Conservation (phyloP, 2,113 vertebrate genomes). For the Tricholaema leucomelas region DNA sequence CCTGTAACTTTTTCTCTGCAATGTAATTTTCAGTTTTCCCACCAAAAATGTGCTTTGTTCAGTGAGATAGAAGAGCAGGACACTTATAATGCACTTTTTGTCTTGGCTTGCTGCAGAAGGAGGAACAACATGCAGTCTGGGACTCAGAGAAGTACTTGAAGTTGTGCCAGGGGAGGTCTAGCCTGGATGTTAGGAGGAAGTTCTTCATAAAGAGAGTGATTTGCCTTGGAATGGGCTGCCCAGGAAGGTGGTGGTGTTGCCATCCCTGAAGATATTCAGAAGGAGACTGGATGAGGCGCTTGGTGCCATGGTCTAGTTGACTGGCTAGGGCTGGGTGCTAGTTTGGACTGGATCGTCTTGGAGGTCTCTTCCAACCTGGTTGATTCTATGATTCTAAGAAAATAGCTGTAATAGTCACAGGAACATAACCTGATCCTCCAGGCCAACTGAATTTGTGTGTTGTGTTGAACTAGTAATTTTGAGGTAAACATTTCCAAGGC, state of each 20-base stretch:
- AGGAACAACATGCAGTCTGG: background rate
- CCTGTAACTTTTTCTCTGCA: background rate
- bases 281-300: too few species aligned
- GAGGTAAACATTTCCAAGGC: background rate
- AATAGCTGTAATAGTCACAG: background rate
- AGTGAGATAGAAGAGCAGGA: background rate
- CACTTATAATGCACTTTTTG: background rate
- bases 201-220: too few species aligned
- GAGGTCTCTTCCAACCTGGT: too few species aligned
- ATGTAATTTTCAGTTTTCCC: fast-evolving
- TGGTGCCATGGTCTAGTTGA: too few species aligned
- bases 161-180: too few species aligned
- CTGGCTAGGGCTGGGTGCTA: too few species aligned
- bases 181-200: too few species aligned
- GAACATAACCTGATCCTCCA: background rate
- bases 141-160: background rate
- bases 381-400: too few species aligned
- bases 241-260: too few species aligned
- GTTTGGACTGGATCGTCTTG: too few species aligned
- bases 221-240: too few species aligned
- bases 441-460: background rate
- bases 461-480: background rate
- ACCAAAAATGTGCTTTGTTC: background rate
- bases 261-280: too few species aligned
- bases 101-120: background rate